Base-by-base conservation (phyloP, 2,113 vertebrate genomes). In the Petaurus breviceps region DNA sequence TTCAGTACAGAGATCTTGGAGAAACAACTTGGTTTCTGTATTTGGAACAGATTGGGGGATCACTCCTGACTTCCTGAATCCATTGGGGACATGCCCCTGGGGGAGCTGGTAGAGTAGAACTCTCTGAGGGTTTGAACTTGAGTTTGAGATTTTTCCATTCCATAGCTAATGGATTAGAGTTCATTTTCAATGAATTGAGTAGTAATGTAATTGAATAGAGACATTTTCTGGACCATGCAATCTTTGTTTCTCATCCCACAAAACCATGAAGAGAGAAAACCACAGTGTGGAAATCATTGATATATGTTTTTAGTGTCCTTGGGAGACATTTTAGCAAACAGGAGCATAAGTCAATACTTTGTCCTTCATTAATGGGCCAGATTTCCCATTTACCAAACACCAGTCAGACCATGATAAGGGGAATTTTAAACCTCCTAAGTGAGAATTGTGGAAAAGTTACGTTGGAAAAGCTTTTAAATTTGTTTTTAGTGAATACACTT, bases 131-230 rank as follows among this genome's bases (percentile, higher is more conserved):
- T 50, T 90, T 5, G 22, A 84, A 46, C 14, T 77, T 95, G 0
- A 0, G 16, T 96, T 92, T 97, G 95, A 95, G 92, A 93, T 89
- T 95, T 93, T 98, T 97, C 89, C 90, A 97, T 89, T 89, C 92
- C 57, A 94, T 92, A 68, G 93, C 97, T 96, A 98, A 96, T 90
- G 95, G 92, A 97, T 98, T 96, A 97, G 93, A 96, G 95, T 97
- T 97, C 95, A 57, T 97, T 97, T 98, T 92, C 95, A 47, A 25
- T 95, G 26, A 89, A 68, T 91, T 98, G 96, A 95, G 97, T 68
- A 95, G 92, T 61, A 95, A 97, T 19, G 0, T 53, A 96, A 93
- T 95, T 93, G 23, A 94, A 95, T 97, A 54, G 3, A 53, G 26
- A 90, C 3, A 95, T 94, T 97, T 96, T 97, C 96, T 95, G 94